These are phyloP conservation scores for Muricea muricata DNA, from an alignment of 92 coral and sea anemone genomes.

Conservation along the genomic window DNA sequence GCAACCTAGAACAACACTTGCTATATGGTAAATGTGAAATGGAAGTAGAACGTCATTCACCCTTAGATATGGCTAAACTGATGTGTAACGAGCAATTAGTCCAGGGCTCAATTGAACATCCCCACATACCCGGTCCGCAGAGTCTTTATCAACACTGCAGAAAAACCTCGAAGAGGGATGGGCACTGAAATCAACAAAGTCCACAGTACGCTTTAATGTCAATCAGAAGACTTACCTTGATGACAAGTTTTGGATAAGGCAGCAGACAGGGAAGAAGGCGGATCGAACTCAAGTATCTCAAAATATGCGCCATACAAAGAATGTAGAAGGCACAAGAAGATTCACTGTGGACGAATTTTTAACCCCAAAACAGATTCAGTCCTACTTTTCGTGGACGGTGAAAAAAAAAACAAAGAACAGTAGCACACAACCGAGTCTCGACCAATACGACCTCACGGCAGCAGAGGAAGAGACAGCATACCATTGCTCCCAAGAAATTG, in stretches of 20 bases:
- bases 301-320: constrained; percentile 68
- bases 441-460: not conserved
- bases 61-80: too few relatives aligned
- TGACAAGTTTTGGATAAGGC: constrained; percentile 61
- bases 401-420: not conserved
- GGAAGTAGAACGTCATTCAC: too few relatives aligned
- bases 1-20: too few relatives aligned
- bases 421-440: too few relatives aligned
- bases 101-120: constrained; percentile 41
- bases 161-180: constrained; percentile 50
- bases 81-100: not conserved
- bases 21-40: too few relatives aligned
- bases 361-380: constrained; percentile 63
- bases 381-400: constrained; percentile 71
- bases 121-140: not conserved
- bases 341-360: constrained; percentile 59
- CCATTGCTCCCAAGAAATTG: not conserved
- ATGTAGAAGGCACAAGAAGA: constrained; percentile 53
- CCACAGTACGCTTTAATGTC: constrained; percentile 57
- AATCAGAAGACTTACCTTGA: constrained; percentile 49
- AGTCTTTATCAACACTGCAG: too few relatives aligned
- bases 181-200: constrained; percentile 63
- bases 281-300: constrained; percentile 66
- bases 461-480: constrained; percentile 35
- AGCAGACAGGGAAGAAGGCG: constrained; percentile 68